Base-by-base conservation (phyloP, 2,888 invertebrate genomes). In the Sylvicola fuscatus region DNA sequence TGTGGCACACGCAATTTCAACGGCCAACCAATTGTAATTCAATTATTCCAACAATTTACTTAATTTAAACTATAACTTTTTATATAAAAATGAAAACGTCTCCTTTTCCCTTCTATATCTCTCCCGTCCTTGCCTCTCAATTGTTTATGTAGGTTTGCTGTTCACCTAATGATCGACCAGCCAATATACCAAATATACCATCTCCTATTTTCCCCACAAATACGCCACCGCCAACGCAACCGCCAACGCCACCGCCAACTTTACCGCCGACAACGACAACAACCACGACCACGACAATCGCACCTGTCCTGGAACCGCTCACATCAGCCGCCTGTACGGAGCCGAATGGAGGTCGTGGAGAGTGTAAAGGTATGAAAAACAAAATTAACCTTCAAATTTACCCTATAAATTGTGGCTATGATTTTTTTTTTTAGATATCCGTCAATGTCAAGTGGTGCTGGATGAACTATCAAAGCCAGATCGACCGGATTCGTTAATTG, bases 11-110 rank as follows among this genome's bases (percentile, higher is more conserved):
- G 48, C 33, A 52, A 34, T 32, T 7, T 50, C 3, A 46, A 50
- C n/a, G 46, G 51, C 6, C 54, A 56, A 44, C 56, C 59, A 7
- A 43, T 58, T 46, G 56, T 57, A 51, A 30, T 38, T 31, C 21
- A 21, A 21, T 6, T n/a, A n/a, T n/a, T n/a, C n/a, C n/a, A n/a
- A n/a, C n/a, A n/a, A n/a, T n/a, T n/a, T n/a, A n/a, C n/a, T n/a
- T n/a, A n/a, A n/a, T n/a, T n/a, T n/a, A n/a, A n/a, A n/a, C n/a
- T n/a, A n/a, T n/a, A 21, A 4, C 21, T 21, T 21, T 21, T 21
- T 21, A 6, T 21, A 6, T 21, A 21, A 21, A 21, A 6, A 6
- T 6, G 4, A 8, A 21, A 21, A 21, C 21, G 4, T 8, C 21
- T 21, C 8, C 8, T 21, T 21, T 21, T 21, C 8, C 8, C 21